Conservation (phyloP, 2,797 vertebrate species). For the Cercopithecus hamlyni region DNA sequence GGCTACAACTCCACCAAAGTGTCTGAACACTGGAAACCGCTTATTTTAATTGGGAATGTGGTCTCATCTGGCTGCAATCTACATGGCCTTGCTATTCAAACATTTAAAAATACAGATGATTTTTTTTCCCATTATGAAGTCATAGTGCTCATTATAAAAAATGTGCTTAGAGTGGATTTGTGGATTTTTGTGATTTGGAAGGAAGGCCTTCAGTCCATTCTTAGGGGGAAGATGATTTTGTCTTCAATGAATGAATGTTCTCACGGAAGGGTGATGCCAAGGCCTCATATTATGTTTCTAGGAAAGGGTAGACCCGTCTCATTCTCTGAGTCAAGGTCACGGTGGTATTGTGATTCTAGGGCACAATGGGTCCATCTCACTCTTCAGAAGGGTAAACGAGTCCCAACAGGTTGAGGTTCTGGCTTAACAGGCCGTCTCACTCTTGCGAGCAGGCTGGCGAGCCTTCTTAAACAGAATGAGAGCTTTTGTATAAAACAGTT, state of each 20-base stretch:
- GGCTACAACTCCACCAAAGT: background rate
- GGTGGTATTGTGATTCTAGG: background rate
- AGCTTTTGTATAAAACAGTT: background rate
- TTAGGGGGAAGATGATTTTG: background rate
- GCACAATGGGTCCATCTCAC: background rate
- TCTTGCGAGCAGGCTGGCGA: background rate
- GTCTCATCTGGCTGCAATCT: background rate
- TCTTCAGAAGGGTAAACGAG: background rate
- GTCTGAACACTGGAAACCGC: background rate
- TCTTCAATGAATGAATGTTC: background rate
- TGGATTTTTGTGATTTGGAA: background rate
- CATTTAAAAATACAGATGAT: background rate
- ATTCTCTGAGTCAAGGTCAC: background rate
- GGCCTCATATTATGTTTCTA: background rate
- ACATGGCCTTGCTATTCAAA: background rate
- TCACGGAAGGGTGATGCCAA: fast-evolving
- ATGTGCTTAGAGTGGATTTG: background rate
- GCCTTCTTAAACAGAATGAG: background rate
- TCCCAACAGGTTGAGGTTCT: background rate
- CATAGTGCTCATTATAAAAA: background rate
- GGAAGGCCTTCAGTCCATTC: background rate
- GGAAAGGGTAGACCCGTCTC: background rate
- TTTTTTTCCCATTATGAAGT: background rate
- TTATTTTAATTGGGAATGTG: background rate
- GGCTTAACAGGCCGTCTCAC: background rate